Evolutionary conservation across 2,888 invertebrate species (phyloP).

Genomic region (Brachyptera putata): DNA sequence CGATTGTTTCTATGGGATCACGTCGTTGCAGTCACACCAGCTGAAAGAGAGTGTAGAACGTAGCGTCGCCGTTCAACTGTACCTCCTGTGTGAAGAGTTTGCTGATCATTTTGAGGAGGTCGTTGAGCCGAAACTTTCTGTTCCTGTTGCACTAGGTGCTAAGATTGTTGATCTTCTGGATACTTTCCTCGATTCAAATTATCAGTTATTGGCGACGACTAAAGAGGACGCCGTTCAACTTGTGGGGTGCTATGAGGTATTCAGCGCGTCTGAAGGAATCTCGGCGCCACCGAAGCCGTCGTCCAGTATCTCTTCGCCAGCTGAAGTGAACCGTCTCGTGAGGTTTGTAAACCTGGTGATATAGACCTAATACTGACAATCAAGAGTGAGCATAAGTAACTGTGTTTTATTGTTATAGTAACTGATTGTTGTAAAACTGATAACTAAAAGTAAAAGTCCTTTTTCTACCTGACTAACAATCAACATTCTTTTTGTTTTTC

Average conservation of each 20-base stretch:
- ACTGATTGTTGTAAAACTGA: too few species aligned
- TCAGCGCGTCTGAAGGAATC: background rate
- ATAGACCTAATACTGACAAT: too few species aligned
- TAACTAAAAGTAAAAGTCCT: too few species aligned
- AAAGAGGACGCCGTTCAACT: background rate
- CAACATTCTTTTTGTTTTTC: too few species aligned
- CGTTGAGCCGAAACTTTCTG: background rate
- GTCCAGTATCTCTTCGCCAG: background rate
- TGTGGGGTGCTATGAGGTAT: conserved; percentile 7
- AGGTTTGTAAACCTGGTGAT: too few species aligned
- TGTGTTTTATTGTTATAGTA: too few species aligned
- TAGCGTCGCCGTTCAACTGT: background rate
- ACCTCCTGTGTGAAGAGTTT: conserved; percentile 4
- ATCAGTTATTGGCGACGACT: background rate
- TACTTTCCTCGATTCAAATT: conserved; percentile 11
- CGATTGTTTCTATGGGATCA: background rate
- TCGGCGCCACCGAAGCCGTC: background rate
- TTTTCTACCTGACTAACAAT: too few species aligned
- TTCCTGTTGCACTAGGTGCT: background rate
- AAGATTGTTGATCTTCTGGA: conserved; percentile 3
- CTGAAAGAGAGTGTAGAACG: background rate
- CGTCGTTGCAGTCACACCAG: background rate
- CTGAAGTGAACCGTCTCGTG: background rate
- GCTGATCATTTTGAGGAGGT: conserved; percentile 4
- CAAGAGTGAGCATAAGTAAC: too few species aligned